Percentiles rank a stretch among this genome's conserved stretches.
These are phyloP conservation scores for Otis tarda DNA, from an alignment of 2,113 vertebrate genomes.

Conservation along the genomic window DNA sequence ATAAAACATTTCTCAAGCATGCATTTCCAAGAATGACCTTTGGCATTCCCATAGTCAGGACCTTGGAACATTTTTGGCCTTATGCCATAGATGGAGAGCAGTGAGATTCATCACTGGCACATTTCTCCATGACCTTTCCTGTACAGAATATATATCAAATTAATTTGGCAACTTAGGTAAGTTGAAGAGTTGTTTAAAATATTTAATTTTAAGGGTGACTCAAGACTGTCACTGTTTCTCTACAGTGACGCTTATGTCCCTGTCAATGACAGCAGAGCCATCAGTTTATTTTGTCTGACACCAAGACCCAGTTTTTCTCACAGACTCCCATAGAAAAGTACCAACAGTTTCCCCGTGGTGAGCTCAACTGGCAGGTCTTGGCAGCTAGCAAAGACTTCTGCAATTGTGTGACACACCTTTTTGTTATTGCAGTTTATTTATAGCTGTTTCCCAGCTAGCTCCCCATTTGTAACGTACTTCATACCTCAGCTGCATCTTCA, in stretches of 20 bases:
- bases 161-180: neutral
- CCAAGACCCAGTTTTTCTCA: neutral
- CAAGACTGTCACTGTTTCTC: neutral
- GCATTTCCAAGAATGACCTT: neutral
- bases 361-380: neutral
- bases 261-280: neutral
- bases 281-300: neutral
- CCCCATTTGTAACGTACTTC: neutral
- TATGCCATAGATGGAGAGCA: rapidly evolving
- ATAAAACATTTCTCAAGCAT: neutral
- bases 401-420: neutral
- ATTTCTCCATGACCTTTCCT: neutral
- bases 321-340: neutral
- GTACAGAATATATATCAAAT: neutral
- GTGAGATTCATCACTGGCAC: neutral
- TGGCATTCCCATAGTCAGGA: neutral
- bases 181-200: neutral
- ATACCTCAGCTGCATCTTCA: neutral
- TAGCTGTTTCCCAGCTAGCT: neutral
- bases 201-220: neutral
- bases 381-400: neutral
- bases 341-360: neutral
- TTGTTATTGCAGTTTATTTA: neutral
- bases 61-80: neutral
- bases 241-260: neutral